These are phyloP conservation scores for Xiphophorus birchmanni DNA, from an alignment of 2,797 vertebrate species.

Conservation along the genomic window DNA sequence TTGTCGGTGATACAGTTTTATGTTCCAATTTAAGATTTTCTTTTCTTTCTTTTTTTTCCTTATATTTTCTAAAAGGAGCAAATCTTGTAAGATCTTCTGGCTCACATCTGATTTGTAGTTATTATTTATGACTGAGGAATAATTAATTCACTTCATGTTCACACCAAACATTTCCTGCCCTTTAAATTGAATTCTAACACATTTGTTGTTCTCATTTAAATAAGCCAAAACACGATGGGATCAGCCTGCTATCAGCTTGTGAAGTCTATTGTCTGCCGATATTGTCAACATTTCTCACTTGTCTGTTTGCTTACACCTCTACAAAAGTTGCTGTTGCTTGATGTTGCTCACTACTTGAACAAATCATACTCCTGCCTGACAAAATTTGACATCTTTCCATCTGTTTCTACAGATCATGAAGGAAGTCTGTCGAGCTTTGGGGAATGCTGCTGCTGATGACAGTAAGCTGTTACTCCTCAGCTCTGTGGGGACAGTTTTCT, in stretches of 20 bases:
- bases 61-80: neutral
- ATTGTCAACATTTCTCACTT: neutral
- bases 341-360: neutral
- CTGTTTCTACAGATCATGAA: conserved; percentile 91
- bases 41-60: too few species aligned
- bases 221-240: neutral
- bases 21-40: neutral
- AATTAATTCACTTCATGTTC: neutral
- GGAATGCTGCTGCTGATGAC: conserved; percentile 93
- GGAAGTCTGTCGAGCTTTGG: conserved; percentile 93
- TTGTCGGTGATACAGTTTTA: neutral
- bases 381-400: conserved; percentile 2
- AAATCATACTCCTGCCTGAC: neutral
- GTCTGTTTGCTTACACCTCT: neutral
- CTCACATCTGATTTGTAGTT: neutral
- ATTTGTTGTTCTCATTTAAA: neutral
- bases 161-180: neutral
- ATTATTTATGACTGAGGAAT: neutral
- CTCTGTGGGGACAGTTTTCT: conserved; percentile 95
- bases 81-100: neutral
- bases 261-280: neutral
- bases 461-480: conserved; percentile 96
- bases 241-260: neutral
- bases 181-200: neutral
- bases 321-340: neutral